Conservation (phyloP, 2,888 invertebrate genomes). For the Exephanes ischioxanthus region DNA sequence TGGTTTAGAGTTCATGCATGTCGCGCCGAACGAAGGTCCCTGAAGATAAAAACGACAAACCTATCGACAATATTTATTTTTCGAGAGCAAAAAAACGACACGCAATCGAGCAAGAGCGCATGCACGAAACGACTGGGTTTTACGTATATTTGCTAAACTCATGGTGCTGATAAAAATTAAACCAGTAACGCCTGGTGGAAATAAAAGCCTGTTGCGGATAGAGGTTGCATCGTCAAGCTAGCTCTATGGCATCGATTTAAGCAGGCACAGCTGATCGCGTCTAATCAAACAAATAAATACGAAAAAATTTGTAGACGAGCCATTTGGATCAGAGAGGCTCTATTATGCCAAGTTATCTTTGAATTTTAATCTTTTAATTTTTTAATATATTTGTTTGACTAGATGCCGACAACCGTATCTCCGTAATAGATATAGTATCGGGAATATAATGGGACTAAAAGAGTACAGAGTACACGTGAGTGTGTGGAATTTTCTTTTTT, state of each 20-base stretch:
- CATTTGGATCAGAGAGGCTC: background rate
- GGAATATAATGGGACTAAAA: slow-evolving; percentile 58
- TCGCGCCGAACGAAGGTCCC: slow-evolving; percentile 18
- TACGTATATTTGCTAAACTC: slow-evolving; percentile 40
- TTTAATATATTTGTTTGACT: background rate
- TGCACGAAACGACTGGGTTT: slow-evolving; percentile 47
- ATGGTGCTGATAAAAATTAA: slow-evolving; percentile 63
- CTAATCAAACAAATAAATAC: slow-evolving; percentile 5
- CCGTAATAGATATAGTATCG: slow-evolving; percentile 48
- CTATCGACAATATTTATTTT: background rate
- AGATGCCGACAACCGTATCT: slow-evolving; percentile 6
- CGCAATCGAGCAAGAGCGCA: slow-evolving; percentile 54
- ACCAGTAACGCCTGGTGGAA: slow-evolving; percentile 56
- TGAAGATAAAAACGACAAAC: background rate
- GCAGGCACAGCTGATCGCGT: slow-evolving; percentile 6
- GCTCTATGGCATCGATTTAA: slow-evolving; percentile 18
- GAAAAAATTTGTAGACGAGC: background rate
- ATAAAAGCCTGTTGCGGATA: slow-evolving; percentile 63
- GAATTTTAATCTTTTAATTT: background rate
- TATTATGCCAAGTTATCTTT: background rate
- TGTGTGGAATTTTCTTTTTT: slow-evolving; percentile 53
- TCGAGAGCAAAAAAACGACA: background rate
- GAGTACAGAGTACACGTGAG: slow-evolving; percentile 65
- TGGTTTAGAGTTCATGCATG: slow-evolving; percentile 42
- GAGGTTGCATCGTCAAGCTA: slow-evolving; percentile 46